A percentile compares a stretch with the other conserved stretches of the same genome.
Conservation (phyloP, 1,140 invertebrate species). For the Bombus haemorrhoidalis region DNA sequence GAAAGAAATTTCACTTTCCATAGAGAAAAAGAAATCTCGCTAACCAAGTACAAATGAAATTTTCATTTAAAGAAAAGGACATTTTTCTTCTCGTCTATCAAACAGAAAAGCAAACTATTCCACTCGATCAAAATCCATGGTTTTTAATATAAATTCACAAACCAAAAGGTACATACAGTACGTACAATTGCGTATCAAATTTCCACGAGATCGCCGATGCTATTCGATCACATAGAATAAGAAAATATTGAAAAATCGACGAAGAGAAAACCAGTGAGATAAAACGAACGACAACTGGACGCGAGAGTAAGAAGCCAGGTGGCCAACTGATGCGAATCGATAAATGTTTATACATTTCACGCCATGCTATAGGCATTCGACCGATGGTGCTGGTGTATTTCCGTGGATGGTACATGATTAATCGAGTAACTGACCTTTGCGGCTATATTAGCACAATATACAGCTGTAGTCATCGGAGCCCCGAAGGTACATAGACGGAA, state of each 20-base stretch:
- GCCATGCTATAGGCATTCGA: constrained; percentile 1
- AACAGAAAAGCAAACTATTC: neutral
- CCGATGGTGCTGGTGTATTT: constrained; percentile 36
- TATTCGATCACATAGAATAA: neutral
- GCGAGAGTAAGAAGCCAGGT: constrained; percentile 28
- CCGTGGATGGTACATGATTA: constrained; percentile 58
- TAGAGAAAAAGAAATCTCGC: no score
- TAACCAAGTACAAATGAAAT: no score
- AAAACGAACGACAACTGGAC: neutral
- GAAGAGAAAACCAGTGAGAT: neutral
- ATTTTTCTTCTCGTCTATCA: neutral
- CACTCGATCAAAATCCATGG: neutral
- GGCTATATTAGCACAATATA: constrained; percentile 5
- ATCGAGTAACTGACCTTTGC: constrained; percentile 58
- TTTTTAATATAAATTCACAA: no score
- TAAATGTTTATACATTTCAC: constrained; percentile 61
- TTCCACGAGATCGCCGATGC: neutral
- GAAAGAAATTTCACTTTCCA: no score
- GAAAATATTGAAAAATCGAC: neutral
- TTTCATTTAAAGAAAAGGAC: no score
- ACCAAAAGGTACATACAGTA: no score
- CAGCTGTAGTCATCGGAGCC: constrained; percentile 16
- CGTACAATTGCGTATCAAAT: no score
- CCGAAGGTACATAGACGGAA: neutral
- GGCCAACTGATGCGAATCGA: constrained; percentile 60